Evolutionary conservation across 2,113 vertebrate genomes (phyloP).

Genomic region (Porphyrio hochstetteri): DNA sequence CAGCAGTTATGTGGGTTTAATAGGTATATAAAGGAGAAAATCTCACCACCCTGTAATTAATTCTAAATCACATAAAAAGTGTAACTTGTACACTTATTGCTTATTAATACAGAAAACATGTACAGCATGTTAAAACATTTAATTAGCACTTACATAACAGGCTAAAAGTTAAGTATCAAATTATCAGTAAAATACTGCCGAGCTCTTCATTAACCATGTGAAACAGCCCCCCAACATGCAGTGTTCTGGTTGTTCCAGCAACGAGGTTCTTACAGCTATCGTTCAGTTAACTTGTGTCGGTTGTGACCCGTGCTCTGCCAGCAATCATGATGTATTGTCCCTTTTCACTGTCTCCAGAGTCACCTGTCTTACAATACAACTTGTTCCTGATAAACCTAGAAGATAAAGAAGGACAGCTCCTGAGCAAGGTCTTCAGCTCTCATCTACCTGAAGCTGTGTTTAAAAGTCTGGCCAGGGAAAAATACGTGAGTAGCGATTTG

Average conservation of each 20-base stretch:
- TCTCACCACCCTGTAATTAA: conserved; percentile 57
- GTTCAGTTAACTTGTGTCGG: not conserved
- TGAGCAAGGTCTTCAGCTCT: not conserved
- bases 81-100: conserved; percentile 58
- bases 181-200: conserved; percentile 35
- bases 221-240: not conserved
- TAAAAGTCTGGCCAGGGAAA: not conserved
- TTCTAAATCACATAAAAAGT: conserved; percentile 62
- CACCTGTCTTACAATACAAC: not conserved
- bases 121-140: conserved; percentile 62
- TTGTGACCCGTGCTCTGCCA: not conserved
- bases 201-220: conserved; percentile 31
- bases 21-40: conserved; percentile 62
- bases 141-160: conserved; percentile 48
- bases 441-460: not conserved
- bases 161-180: conserved; percentile 59
- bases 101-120: conserved; percentile 68
- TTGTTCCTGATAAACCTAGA: not conserved
- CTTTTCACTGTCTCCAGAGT: not conserved
- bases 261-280: not conserved
- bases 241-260: not conserved
- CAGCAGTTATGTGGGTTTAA: conserved; percentile 65
- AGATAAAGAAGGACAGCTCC: not conserved
- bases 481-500: not conserved
- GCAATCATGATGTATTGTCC: not conserved